Evolutionary conservation across 2,888 invertebrate species (phyloP), one percentile per base, ranked within the genome.

Genomic region (Orthosia incerta): DNA sequence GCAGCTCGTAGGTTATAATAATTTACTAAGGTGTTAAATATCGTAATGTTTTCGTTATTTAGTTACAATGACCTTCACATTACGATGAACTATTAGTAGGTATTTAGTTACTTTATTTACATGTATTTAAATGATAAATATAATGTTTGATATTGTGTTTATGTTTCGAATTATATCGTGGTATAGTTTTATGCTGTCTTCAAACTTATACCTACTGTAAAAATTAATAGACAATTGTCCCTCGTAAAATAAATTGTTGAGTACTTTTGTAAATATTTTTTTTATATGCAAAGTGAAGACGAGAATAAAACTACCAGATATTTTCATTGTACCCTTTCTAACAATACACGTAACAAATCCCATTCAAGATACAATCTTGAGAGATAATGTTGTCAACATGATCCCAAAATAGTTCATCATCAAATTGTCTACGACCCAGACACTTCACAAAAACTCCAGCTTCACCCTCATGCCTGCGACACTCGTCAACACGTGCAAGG

Each of bases 401-500:
- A 59, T 46, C 20, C 11, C 20, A 11, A 20, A 12, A 12, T 12
- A 23, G 11, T 39, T 20, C 50, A 16, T 39, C 12, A 7, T 18
- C 16, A 51, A 26, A 20, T 56, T 16, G 15, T 16, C 11, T 2
- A 26, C 2, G 4, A 56, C 1, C 15, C 50, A 60, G 80, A 20
- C 39, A 16, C 71, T 81, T 71, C 1, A 45, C 55, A 46, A 70
- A 69, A 74, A 31, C 15, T 15, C 55, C 16, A 12, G 31, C 11
- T 48, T 11, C 23, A 11, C 12, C 9, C 55, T 15, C 12, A 15
- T 73, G 48, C 11, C 84, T 74, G 64, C 74, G 18, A 72, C 84
- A 13, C 15, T 48, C 23, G 15, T 56, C 15, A 71, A 74, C 84
- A 76, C 84, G 72, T 81, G 74, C 60, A 55, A 51, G 65, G 76